A percentile compares a stretch with the other conserved stretches of the same genome.
These are phyloP conservation scores for Lycocerus yunnanus DNA, from an alignment of 2,888 invertebrate genomes.

Conservation along the genomic window DNA sequence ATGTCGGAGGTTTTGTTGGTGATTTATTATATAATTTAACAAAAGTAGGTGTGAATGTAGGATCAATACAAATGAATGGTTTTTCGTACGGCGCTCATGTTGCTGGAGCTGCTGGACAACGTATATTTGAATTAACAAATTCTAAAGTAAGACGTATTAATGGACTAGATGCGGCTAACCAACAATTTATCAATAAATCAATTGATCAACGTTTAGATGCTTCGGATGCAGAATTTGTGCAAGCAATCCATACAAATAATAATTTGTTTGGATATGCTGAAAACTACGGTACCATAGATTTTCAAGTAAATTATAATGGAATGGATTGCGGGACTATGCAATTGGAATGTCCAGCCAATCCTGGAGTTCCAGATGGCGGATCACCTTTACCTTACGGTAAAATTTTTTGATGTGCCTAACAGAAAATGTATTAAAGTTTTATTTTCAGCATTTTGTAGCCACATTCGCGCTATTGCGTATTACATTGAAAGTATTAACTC, in stretches of 20 bases:
- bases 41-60: background rate
- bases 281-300: background rate
- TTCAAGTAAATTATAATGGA: background rate
- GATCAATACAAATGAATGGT: background rate
- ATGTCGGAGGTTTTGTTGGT: background rate
- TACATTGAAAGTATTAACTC: background rate
- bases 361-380: background rate
- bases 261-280: background rate
- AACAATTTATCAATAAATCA: background rate
- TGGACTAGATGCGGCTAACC: background rate
- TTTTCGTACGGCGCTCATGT: background rate
- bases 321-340: background rate
- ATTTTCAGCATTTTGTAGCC: background rate
- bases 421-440: no score
- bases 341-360: background rate
- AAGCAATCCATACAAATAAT: background rate
- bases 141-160: background rate
- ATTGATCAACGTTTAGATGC: background rate
- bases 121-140: background rate
- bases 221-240: background rate
- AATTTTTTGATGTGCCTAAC: background rate
- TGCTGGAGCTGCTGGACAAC: background rate
- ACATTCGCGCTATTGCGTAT: background rate
- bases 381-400: background rate
- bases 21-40: background rate